Evolutionary conservation across 2,888 invertebrate genomes (phyloP).

Genomic region (Apodemia duryi): DNA sequence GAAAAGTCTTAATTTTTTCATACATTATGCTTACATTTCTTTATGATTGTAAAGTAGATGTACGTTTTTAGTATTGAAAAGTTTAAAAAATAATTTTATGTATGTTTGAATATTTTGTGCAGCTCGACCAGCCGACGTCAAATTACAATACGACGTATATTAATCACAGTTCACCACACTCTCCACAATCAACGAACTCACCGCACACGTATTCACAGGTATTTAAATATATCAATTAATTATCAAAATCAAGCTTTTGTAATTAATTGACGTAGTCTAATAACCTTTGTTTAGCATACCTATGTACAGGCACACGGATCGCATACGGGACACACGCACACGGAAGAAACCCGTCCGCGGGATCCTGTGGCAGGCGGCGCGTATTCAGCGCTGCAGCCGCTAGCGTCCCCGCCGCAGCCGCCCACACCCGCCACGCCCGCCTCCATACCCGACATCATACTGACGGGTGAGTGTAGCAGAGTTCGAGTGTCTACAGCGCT

Average conservation of each 20-base stretch:
- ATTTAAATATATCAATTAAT: slow-evolving; percentile 8
- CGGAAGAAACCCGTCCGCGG: slow-evolving; percentile 42
- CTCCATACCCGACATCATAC: slow-evolving; percentile 89
- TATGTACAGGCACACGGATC: slow-evolving; percentile 24
- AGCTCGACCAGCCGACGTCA: slow-evolving; percentile 67
- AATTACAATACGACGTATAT: slow-evolving; percentile 66
- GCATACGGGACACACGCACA: slow-evolving; percentile 25
- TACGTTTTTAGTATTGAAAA: neutral
- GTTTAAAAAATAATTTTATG: neutral
- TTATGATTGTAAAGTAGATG: slow-evolving; percentile 13
- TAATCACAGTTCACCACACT: slow-evolving; percentile 69
- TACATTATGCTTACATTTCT: neutral
- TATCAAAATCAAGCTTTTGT: neutral
- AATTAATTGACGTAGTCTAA: neutral
- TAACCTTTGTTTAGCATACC: neutral
- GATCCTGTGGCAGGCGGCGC: slow-evolving; percentile 77
- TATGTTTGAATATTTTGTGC: slow-evolving; percentile 25
- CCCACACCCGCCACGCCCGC: slow-evolving; percentile 78
- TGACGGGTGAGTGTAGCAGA: slow-evolving; percentile 81
- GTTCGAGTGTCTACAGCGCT: no score
- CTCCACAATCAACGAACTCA: slow-evolving; percentile 66
- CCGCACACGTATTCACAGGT: slow-evolving; percentile 70
- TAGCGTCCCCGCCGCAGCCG: slow-evolving; percentile 45
- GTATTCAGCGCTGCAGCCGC: slow-evolving; percentile 59
- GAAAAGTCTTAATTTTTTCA: neutral